phyloP scores from a whole-genome alignment of 2,888 invertebrate species.

The Drosophila koepferae region DNA sequence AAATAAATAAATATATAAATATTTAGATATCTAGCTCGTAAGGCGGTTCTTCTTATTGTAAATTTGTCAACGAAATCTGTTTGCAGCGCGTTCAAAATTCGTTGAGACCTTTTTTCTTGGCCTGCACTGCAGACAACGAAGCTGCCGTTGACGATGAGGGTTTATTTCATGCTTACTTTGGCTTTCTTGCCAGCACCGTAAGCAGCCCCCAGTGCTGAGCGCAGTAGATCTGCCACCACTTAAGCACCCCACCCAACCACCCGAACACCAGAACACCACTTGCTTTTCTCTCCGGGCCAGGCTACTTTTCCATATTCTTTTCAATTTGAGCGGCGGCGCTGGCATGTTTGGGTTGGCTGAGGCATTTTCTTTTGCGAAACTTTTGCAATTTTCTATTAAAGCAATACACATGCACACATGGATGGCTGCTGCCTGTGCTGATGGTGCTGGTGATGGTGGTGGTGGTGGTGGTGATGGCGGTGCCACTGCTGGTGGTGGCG shows the following conservation, averaged over 20 bases:
- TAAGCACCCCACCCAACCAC: conserved; percentile 15
- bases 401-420: conserved; percentile 74
- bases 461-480: conserved; percentile 24
- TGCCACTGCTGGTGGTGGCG: conserved; percentile 29
- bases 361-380: conserved; percentile 80
- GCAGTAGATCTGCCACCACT: conserved; percentile 42
- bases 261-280: conserved; percentile 30
- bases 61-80: no score
- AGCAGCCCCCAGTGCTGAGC: conserved; percentile 44
- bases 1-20: no score
- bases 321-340: conserved; percentile 71
- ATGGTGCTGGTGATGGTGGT: conserved; percentile 16
- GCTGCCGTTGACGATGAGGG: conserved; percentile 66
- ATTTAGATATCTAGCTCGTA: not conserved
- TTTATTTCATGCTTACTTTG: conserved; percentile 79
- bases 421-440: conserved; percentile 20
- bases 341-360: conserved; percentile 70
- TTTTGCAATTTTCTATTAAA: conserved; percentile 82
- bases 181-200: conserved; percentile 64
- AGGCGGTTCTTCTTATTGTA: no score
- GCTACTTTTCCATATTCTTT: conserved; percentile 81
- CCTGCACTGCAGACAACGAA: conserved; percentile 62
- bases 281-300: conserved; percentile 47
- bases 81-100: conserved; percentile 37
- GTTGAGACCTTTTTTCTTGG: not conserved